phyloP scores from a whole-genome alignment of 2,113 vertebrate genomes.

The Spermophilus dauricus region DNA sequence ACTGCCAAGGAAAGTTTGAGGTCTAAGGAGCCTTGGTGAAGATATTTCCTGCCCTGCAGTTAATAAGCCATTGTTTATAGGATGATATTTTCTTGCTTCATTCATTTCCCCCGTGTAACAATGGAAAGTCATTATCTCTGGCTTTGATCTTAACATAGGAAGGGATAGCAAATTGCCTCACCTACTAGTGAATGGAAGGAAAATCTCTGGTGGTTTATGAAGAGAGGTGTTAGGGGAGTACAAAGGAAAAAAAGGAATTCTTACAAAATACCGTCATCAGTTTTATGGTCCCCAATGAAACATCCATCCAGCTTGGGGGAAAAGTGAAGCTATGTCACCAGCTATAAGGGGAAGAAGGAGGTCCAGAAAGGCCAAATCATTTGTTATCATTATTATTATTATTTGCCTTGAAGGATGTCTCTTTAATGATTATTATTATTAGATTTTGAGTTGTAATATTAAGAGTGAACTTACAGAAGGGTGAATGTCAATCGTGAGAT shows the following conservation, averaged over 20 bases:
- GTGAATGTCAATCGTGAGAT: not conserved
- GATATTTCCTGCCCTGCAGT: not conserved
- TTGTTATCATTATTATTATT: not conserved
- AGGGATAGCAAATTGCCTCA: slow-evolving; percentile 32
- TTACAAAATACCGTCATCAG: slow-evolving; percentile 26
- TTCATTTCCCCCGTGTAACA: slow-evolving; percentile 60
- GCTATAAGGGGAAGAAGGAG: slow-evolving; percentile 6
- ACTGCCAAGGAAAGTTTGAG: not conserved
- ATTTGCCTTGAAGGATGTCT: slow-evolving; percentile 11
- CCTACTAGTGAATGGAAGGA: slow-evolving; percentile 62
- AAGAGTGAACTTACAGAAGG: not conserved
- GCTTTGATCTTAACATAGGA: slow-evolving; percentile 63
- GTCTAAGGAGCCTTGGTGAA: not conserved
- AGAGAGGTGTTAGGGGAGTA: not conserved
- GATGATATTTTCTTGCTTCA: slow-evolving; percentile 55
- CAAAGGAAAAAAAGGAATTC: slow-evolving; percentile 49
- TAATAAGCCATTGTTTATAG: slow-evolving; percentile 64
- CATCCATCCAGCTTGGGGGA: fast-evolving
- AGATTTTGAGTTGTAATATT: not conserved
- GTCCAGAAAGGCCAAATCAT: not conserved
- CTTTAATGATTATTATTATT: slow-evolving; percentile 9
- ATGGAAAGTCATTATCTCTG: slow-evolving; percentile 75
- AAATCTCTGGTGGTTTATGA: slow-evolving; percentile 48
- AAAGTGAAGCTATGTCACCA: not conserved
- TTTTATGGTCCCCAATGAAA: not conserved